Percentiles rank a stretch among this genome's conserved stretches.
These are phyloP conservation scores for Mesaphorura yosii DNA, from an alignment of 1,140 invertebrate species.

Conservation along the genomic window DNA sequence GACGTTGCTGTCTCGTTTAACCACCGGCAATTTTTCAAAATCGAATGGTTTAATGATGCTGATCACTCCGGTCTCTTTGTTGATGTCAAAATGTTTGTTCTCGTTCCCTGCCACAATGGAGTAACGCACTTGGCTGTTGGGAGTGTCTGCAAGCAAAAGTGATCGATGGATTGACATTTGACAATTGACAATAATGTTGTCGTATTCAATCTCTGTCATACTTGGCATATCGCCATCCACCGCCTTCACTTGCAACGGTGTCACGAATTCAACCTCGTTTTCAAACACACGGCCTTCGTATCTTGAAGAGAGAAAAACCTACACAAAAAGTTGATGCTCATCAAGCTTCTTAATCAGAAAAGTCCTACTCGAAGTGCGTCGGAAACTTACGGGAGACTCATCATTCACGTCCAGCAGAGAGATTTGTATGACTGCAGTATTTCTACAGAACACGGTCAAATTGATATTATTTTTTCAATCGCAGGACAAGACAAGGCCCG, in stretches of 20 bases:
- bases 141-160: constrained; percentile 48
- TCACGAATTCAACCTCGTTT: constrained; percentile 65
- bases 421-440: constrained; percentile 7
- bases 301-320: constrained; percentile 65
- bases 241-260: constrained; percentile 62
- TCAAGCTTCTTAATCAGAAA: no score
- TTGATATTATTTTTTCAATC: not conserved
- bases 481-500: not conserved
- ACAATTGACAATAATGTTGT: constrained; percentile 6
- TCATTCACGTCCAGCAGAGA: constrained; percentile 22
- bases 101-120: constrained; percentile 60
- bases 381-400: constrained; percentile 46
- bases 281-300: constrained; percentile 75
- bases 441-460: no score
- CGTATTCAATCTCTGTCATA: constrained; percentile 33
- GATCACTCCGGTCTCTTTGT: constrained; percentile 58
- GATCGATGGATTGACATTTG: not conserved
- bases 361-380: no score
- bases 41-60: constrained; percentile 56
- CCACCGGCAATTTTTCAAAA: constrained; percentile 52
- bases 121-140: constrained; percentile 72
- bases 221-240: constrained; percentile 75
- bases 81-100: constrained; percentile 66
- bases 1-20: constrained; percentile 46
- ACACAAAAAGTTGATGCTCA: no score